phyloP scores from a whole-genome alignment of 2,888 invertebrate genomes.

The Pristionchus arcanus region DNA sequence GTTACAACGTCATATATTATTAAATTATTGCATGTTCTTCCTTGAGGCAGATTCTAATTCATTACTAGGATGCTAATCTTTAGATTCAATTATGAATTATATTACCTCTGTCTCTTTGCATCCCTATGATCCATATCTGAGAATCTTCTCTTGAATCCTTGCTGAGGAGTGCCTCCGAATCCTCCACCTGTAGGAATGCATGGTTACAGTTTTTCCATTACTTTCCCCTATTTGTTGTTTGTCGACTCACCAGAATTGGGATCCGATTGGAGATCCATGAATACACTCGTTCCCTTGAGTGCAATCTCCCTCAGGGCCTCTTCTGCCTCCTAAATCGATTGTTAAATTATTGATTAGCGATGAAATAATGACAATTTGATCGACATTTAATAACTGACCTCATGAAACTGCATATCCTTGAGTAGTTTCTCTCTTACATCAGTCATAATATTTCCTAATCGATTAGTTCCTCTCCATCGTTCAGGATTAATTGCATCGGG shows the following conservation, averaged over 20 bases:
- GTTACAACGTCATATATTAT: neutral
- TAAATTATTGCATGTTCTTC: too few relatives aligned
- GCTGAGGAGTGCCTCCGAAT: constrained; percentile 13
- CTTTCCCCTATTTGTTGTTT: neutral
- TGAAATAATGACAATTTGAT: neutral
- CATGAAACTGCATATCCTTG: neutral
- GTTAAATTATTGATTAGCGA: neutral
- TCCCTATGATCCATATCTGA: constrained; percentile 37
- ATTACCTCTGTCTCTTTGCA: constrained; percentile 47
- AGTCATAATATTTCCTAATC: constrained; percentile 51
- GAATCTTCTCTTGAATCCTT: constrained; percentile 26
- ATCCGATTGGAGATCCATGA: constrained; percentile 38
- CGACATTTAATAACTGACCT: neutral
- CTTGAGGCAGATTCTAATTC: too few relatives aligned
- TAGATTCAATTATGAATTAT: too few relatives aligned
- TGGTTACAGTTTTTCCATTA: neutral
- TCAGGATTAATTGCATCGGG: constrained; percentile 47
- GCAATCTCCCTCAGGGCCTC: constrained; percentile 7
- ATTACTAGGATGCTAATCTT: neutral
- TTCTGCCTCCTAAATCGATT: constrained; percentile 34
- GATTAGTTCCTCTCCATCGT: constrained; percentile 50
- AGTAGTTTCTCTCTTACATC: constrained; percentile 42
- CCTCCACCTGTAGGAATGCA: neutral
- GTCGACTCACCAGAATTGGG: neutral
- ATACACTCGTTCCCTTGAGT: neutral